Evolutionary conservation across 2,113 vertebrate genomes (phyloP).

Genomic region (Crypturellus undulatus): DNA sequence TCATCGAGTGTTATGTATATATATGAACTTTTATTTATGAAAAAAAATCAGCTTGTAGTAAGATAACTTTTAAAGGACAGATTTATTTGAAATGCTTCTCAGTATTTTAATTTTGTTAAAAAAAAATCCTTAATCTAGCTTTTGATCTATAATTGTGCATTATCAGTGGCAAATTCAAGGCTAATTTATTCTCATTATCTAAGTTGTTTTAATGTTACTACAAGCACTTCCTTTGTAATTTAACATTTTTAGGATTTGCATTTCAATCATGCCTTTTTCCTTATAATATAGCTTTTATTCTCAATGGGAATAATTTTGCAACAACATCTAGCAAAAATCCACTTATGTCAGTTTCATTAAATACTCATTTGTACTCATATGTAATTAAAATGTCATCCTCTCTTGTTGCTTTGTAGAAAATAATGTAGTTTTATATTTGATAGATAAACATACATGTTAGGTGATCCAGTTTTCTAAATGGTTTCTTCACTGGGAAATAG

Average conservation of each 20-base stretch:
- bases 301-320: constrained; percentile 16
- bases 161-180: constrained; percentile 20
- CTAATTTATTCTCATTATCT: constrained; percentile 42
- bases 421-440: neutral
- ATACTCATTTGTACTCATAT: neutral
- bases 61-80: neutral
- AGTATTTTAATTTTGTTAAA: neutral
- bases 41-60: neutral
- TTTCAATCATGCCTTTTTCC: constrained; percentile 7
- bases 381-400: constrained; percentile 28
- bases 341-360: neutral
- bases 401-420: constrained; percentile 8
- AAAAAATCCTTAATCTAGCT: neutral
- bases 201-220: neutral
- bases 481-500: neutral
- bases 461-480: neutral
- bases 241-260: constrained; percentile 29
- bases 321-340: neutral
- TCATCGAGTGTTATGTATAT: neutral
- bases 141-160: neutral
- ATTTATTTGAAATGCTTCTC: neutral
- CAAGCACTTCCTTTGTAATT: constrained; percentile 41
- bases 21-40: neutral
- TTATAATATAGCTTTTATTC: neutral
- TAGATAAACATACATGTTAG: neutral